Evolutionary conservation across 2,113 vertebrate genomes (phyloP), one percentile per base, ranked within the genome.

Genomic region (Lates calcarifer): DNA sequence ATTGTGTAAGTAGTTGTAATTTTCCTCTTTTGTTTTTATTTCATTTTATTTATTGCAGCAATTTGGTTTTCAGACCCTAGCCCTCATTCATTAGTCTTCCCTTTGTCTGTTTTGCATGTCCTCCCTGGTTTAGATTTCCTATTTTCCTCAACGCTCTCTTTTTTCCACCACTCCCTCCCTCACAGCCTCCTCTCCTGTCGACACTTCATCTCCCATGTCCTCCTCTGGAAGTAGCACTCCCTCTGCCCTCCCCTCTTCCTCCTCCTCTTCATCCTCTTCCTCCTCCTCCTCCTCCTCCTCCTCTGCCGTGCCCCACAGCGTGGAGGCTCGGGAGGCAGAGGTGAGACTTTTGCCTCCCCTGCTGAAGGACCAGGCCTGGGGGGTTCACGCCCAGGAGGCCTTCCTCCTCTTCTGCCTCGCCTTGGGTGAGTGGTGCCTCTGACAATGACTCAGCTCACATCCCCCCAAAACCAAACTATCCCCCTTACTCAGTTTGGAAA

Each of bases 351-450:
- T 99, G 90, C 97, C 97, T n/a, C 98, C 98, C 84, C 91, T 98
- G 90, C 94, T 99, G 92, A 96, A 95, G 91, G 97, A 99, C 90
- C 98, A 99, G 94, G 94, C 95, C 80, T 97, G 96, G 95, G 95
- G 95, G 73, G 94, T 98, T 90, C 95, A 95, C 63, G 92, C 92
- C 79, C 94, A 93, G 79, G 96, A 95, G 94, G 88, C 93, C 71
- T 97, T 99, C 86, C 95, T 92, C 70, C 98, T 99, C 95, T 97
- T 98, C 96, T 99, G 98, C 89, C 96, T 97, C 90, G 98, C 97
- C 67, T 92, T 95, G 94, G 98, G 98, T 99, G 95, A 97, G 98
- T 95, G 88, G 90, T 92, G 79, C 86, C 84, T 88, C 74, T 84
- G 91, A 85, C 87, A 20, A 1, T 77, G 87, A 78, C 33, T 35